Base-by-base conservation (phyloP, 92 coral and sea anemone genomes). In the Porites cylindrica region DNA sequence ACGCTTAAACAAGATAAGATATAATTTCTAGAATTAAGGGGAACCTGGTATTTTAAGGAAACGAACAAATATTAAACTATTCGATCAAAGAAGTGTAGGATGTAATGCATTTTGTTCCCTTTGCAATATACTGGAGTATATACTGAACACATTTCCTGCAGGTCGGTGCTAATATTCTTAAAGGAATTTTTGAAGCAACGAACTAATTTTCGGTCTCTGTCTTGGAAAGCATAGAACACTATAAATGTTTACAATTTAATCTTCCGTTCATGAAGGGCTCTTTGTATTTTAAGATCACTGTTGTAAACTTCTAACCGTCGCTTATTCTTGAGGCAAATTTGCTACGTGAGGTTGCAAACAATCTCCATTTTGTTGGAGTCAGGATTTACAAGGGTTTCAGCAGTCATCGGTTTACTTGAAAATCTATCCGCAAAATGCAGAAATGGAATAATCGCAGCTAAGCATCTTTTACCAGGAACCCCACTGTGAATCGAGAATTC, bases 181-280 rank as follows among this genome's bases (percentile, higher is more conserved):
- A 20, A 3, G 70, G 69, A 18, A 14, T 82, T 82, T 81, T 47
- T 29, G 58, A 43, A 60, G 20, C 67, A 70, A 56, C 9, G 61
- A 63, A 50, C 69, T 56, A 54, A 82, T 82, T 82, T 67, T 56
- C 17, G 29, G 72, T 83, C 50, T 61, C 73, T 83, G 87, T 72
- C 72, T 74, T 51, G 38, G 23, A 74, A 71, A 16, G 47, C 47
- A 43, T 19, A 10, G 17, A 29, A 64, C 87, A 60, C 81, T 43
- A 83, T 83, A 59, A 83, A 72, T 83, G 87, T 83, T 83, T 83
- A 83, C 87, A 75, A 61, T 70, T 62, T 82, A 73, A 82, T 70
- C 78, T 58, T 82, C 78, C 84, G 58, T 29, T 43, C 10, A 23
- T 83, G 81, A 83, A 83, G 62, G 78, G 70, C 29, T 51, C 87